Base-by-base conservation (phyloP, 30 jellyfish, hydroid and myxozoan species). In the Catostylus mosaicus region DNA sequence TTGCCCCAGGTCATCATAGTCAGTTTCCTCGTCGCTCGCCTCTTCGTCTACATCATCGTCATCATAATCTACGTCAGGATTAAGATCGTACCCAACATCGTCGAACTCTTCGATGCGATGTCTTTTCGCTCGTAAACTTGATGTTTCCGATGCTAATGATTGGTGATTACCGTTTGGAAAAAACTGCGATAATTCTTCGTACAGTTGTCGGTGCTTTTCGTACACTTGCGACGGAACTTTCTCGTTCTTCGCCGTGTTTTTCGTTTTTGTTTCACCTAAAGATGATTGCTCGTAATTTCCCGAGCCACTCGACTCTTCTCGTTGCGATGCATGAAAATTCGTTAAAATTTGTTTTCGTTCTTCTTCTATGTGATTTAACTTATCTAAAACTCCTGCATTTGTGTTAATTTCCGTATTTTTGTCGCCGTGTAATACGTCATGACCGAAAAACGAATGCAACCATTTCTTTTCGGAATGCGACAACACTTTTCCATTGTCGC, bases 141-240 rank as follows among this genome's bases (percentile, higher is more conserved):
- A 20, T 47, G 50, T 40, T 11, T 24, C 77, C 1, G 48, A 5
- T 5, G 27, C 82, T 20, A 20, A 7, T 9, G 24, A 43, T 19
- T 33, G 57, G 6, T 51, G 19, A n/a, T 75, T 51, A n/a, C 37
- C 27, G 14, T 47, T 59, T 0, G 77, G 74, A 43, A 79, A 79
- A 40, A 60, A 79, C 30, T 46, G 90, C 78, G 90, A 80, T 19
- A 80, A 68, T 80, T 80, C 90, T 22, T 57, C 80, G 50, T 51
- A 80, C 71, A 80, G 43, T 32, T 80, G 31, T 51, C 77, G 75
- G 54, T 67, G 80, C 34, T 80, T 67, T 18, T 80, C 90, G 84
- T 29, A 51, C 2, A 26, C 52, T 54, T 54, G 32, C 29, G 75
- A 18, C 0, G 79, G 48, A 1, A 14, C 70, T 4, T 32, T 57